Percentiles rank a stretch among this genome's conserved stretches.
These are phyloP conservation scores for Burhinus bistriatus DNA, from an alignment of 2,113 vertebrate species.

Conservation along the genomic window DNA sequence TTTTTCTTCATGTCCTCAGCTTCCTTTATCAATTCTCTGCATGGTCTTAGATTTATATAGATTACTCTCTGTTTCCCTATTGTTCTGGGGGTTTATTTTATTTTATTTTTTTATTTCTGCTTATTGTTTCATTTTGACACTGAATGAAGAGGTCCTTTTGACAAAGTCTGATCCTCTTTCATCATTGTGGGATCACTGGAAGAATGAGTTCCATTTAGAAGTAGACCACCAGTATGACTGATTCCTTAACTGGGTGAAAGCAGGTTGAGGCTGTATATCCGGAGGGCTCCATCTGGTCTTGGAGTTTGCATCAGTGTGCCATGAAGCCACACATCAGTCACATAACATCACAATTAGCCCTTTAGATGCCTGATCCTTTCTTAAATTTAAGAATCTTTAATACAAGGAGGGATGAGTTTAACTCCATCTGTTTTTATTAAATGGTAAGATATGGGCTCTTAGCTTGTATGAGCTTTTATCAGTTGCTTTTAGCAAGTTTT, in stretches of 20 bases:
- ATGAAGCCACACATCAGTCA: background rate
- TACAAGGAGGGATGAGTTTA: background rate
- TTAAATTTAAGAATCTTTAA: background rate
- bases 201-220: background rate
- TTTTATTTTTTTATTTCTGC: background rate
- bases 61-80: background rate
- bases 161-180: background rate
- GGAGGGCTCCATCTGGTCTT: background rate
- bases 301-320: background rate
- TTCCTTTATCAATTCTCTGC: background rate
- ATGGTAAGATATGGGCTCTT: background rate
- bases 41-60: background rate
- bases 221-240: background rate
- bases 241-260: background rate
- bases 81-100: background rate
- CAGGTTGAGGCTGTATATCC: background rate
- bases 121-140: constrained; percentile 37
- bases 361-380: background rate
- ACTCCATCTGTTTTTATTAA: background rate
- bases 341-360: background rate
- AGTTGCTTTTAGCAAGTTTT: constrained; percentile 23
- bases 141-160: constrained; percentile 30
- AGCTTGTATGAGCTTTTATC: background rate
- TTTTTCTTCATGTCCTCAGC: background rate
- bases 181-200: background rate